Base-by-base conservation (phyloP, 2,888 invertebrate species). In the Dynastes tityus region DNA sequence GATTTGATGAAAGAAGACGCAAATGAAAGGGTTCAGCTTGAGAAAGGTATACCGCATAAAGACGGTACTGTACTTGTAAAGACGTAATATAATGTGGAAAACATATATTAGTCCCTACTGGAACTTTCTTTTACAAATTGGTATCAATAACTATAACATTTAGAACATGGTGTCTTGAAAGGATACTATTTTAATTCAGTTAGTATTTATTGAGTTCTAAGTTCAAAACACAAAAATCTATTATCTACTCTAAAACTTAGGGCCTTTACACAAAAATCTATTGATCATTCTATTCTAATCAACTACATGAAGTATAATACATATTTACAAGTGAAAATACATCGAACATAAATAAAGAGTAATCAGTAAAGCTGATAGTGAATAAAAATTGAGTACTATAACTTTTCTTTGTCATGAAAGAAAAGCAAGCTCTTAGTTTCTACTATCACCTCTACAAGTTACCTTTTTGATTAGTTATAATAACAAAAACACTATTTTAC, bases 391-490 rank as follows among this genome's bases (percentile, higher is more conserved):
- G 16, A 16, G 5, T n/a, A 8, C 45, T 45, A 11, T 45, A 45
- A 45, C 45, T 45, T 45, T 45, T 11, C 45, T 45, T 45, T 45
- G 2, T 45, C 8, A 45, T 2, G 8, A 45, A 45, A 11, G 37
- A 11, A 45, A 45, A 45, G 45, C 6, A 45, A 45, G 45, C 2
- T 11, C 11, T 45, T 45, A 8, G 2, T 45, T 45, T 45, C 27
- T 5, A 58, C 55, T 32, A 32, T 63, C 63, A 63, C 13, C 3
- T 22, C 13, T 63, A 32, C 32, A 5, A 13, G 63, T 32, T 63
- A 63, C 32, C 27, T 11, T 63, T 63, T 13, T 32, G 32, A 63
- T 63, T 63, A 63, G 63, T 63, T 32, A 9, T 32, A 63, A 63
- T 29, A 63, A 32, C 11, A 32, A 29, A 29, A 27, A 61, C 8